These are phyloP conservation scores for Rhyacophila brunnea DNA, from an alignment of 1,140 invertebrate species.

Conservation along the genomic window DNA sequence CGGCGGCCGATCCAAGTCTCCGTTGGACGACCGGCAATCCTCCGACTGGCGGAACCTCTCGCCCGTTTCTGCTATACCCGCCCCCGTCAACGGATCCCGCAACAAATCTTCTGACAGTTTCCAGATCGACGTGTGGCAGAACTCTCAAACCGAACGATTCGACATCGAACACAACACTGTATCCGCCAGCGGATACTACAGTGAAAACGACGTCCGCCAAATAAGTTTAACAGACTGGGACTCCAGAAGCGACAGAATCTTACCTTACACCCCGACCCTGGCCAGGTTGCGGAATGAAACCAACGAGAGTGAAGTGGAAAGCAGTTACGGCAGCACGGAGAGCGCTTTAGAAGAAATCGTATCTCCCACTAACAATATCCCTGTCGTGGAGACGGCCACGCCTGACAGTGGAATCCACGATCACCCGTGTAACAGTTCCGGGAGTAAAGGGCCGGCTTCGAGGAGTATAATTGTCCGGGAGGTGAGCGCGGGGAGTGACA, in stretches of 20 bases:
- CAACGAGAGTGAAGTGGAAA: constrained; percentile 51
- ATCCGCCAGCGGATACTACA: constrained; percentile 1
- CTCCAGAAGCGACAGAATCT: constrained; percentile 7
- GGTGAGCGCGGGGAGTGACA: constrained; percentile 21
- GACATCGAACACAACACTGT: not conserved
- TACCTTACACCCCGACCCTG: constrained; percentile 41
- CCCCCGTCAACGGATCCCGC: constrained; percentile 56
- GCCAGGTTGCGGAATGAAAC: constrained; percentile 50
- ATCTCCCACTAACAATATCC: constrained; percentile 26
- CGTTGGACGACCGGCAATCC: constrained; percentile 38
- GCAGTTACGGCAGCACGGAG: constrained; percentile 47
- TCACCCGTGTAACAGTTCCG: constrained; percentile 38
- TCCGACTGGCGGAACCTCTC: constrained; percentile 41
- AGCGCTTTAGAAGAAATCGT: constrained; percentile 37
- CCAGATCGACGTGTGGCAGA: constrained; percentile 38
- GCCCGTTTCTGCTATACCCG: constrained; percentile 55
- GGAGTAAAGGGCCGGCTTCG: constrained; percentile 33
- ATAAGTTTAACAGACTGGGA: constrained; percentile 17
- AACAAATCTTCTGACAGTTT: constrained; percentile 53
- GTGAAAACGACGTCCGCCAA: constrained; percentile 5
- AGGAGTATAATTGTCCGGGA: constrained; percentile 29
- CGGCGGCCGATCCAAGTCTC: constrained; percentile 45
- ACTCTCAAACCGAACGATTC: constrained; percentile 15
- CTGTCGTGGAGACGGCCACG: constrained; percentile 28
- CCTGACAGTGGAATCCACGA: constrained; percentile 44